Base-by-base conservation (phyloP, 2,888 invertebrate species). In the Drosophila subquinaria region DNA sequence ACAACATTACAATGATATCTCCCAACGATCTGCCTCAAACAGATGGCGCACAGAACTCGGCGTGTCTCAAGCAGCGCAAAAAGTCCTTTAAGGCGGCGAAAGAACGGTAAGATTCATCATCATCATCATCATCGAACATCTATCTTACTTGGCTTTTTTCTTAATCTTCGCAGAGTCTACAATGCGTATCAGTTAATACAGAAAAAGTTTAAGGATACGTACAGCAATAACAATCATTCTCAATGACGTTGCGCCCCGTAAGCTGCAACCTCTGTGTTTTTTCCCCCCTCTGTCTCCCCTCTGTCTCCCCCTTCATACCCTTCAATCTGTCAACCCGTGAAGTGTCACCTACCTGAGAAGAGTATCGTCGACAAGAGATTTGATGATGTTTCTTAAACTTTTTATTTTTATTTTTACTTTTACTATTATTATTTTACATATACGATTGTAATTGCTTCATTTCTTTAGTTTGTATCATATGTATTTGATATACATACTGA, bases 151-250 rank as follows among this genome's bases (percentile, higher is more conserved):
- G 8, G 9, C 15, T 48, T 38, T n/a, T 1, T 30, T 38, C 27
- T 5, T 3, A 17, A 10, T 11, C 4, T 11, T 6, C 5, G 13
- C 63, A 95, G 95, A 69, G 94, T 96, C 52, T 93, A 95, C 76
- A 95, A 94, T 90, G 96, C 96, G 5, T 96, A 95, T 63, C 96
- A 96, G 83, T 94, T 95, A 88, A 93, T 96, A 79, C 96, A 96
- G 92, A 95, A 95, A 90, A 94, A 95, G 65, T 95, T 96, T 92
- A 93, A 94, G 76, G 95, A 95, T 90, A 95, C 95, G 33, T 96
- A 96, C 92, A 95, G 95, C 82, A 89, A 71, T 55, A 89, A 82
- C 67, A 83, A 81, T 79, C 80, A 84, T 70, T 74, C 86, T 75
- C 88, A 91, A 74, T 87, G 83, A 84, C 68, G 64, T 40, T 27